Evolutionary conservation across 2,888 invertebrate species (phyloP).

Genomic region (Azorinus chamasolen): DNA sequence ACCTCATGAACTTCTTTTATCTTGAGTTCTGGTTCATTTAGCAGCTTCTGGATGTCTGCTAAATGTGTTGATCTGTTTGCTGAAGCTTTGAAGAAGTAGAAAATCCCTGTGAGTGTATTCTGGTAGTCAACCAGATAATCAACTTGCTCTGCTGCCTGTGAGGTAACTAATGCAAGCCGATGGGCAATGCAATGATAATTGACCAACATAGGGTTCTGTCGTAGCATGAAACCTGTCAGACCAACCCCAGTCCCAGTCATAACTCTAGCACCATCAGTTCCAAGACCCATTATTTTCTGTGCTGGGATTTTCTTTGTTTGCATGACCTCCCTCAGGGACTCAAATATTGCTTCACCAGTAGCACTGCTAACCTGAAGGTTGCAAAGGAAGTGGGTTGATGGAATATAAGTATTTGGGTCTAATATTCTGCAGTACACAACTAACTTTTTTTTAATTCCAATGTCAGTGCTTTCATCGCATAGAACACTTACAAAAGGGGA

Average conservation of each 20-base stretch:
- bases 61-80: no score
- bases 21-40: no score
- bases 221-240: conserved; percentile 17
- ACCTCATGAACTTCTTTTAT: conserved; percentile 44
- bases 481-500: no score
- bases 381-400: no score
- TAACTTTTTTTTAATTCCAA: no score
- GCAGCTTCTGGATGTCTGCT: conserved; percentile 9
- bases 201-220: conserved; percentile 27
- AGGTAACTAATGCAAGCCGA: conserved; percentile 22
- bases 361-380: no score
- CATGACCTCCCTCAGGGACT: not conserved
- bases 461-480: no score
- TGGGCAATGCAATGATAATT: conserved; percentile 38
- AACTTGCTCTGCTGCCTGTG: conserved; percentile 20
- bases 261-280: conserved; percentile 16
- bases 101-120: conserved; percentile 15
- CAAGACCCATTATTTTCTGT: conserved; percentile 10
- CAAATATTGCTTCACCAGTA: no score
- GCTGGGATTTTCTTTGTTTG: not conserved
- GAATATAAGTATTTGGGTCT: no score
- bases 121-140: conserved; percentile 17
- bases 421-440: no score
- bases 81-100: conserved; percentile 31
- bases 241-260: conserved; percentile 21